Percentiles rank a stretch among this genome's conserved stretches.
Evolutionary conservation across 2,797 vertebrate species (phyloP).

Genomic region (Thaleichthys pacificus): DNA sequence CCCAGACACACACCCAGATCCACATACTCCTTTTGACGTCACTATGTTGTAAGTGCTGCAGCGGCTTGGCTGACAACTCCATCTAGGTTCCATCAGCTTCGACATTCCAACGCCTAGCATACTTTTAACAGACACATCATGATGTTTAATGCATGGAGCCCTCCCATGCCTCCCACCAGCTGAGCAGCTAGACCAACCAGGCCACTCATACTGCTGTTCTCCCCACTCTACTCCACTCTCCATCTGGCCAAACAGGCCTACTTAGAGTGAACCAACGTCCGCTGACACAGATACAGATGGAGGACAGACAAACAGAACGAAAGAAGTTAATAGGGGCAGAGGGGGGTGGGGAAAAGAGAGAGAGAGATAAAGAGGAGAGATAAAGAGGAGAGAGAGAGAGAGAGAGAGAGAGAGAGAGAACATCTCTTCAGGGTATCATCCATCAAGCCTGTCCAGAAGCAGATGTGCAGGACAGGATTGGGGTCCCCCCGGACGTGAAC

Average conservation of each 20-base stretch:
- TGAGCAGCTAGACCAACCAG: neutral
- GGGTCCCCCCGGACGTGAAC: constrained; percentile 40
- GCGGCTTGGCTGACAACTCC: too few species aligned
- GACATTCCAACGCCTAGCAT: too few species aligned
- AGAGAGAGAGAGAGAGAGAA: neutral
- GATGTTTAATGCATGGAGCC: too few species aligned
- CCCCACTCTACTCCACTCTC: neutral
- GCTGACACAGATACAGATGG: constrained; percentile 48
- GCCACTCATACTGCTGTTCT: neutral
- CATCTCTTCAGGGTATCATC: constrained; percentile 39
- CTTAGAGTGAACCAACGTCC: constrained; percentile 32
- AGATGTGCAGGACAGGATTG: constrained; percentile 52
- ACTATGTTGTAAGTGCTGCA: too few species aligned
- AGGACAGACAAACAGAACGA: neutral
- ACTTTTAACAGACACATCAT: too few species aligned
- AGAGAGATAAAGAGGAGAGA: neutral
- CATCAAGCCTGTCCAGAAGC: constrained; percentile 58
- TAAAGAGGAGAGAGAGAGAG: neutral
- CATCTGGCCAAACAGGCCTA: constrained; percentile 10
- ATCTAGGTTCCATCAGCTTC: too few species aligned
- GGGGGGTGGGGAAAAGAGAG: neutral
- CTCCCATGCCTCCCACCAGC: too few species aligned
- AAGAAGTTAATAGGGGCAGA: neutral
- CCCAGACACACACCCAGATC: too few species aligned
- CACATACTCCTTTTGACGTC: too few species aligned